phyloP scores from a whole-genome alignment of 2,113 vertebrate species.

The Anguilla rostrata region DNA sequence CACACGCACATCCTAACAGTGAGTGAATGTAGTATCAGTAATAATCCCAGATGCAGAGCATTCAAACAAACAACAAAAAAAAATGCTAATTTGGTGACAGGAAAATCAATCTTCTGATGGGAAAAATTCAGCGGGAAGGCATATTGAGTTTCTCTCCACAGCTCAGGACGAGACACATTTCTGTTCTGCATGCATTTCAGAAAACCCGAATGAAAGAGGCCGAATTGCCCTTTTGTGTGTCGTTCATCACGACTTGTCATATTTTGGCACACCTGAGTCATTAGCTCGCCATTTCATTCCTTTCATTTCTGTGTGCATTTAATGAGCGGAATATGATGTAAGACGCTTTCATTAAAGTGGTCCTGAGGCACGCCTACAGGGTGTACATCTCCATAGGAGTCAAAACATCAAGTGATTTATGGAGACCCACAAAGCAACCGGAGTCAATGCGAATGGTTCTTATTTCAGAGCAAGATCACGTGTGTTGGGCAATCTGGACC shows the following conservation, averaged over 20 bases:
- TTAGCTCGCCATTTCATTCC: background rate
- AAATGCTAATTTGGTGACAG: background rate
- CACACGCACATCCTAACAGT: background rate
- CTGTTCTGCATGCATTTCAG: background rate
- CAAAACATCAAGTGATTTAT: constrained; percentile 23
- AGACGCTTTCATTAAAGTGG: constrained; percentile 31
- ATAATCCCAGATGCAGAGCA: background rate
- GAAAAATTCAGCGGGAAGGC: background rate
- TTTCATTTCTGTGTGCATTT: background rate
- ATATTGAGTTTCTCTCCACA: background rate
- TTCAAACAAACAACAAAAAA: background rate
- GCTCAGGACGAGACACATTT: background rate
- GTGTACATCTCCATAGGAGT: background rate
- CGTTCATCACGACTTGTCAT: background rate
- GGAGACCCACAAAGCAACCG: constrained; percentile 23
- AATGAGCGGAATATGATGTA: background rate
- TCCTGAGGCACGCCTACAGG: constrained; percentile 28
- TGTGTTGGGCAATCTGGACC: too few relatives aligned
- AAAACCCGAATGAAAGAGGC: background rate
- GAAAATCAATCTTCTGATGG: background rate
- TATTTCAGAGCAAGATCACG: background rate
- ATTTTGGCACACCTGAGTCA: background rate
- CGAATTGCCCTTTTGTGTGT: background rate
- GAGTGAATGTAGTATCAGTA: background rate
- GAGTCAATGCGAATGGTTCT: constrained; percentile 48